phyloP scores from a whole-genome alignment of 2,888 invertebrate genomes.

The Thymelicus acteon region DNA sequence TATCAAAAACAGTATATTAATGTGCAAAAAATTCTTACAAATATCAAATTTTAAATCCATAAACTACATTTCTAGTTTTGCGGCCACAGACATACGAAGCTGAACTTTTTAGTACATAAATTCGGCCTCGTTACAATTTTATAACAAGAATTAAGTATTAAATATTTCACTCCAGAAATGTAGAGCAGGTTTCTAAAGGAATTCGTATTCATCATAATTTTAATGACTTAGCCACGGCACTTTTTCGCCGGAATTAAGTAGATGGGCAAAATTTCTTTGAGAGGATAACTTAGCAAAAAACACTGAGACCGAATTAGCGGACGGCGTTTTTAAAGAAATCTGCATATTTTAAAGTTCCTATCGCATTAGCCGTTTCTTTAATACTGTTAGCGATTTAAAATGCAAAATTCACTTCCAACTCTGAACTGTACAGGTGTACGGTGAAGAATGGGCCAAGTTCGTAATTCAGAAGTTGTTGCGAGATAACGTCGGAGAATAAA shows the following conservation, averaged over 20 bases:
- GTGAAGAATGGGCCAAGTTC: constrained; percentile 44
- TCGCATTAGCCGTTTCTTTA: constrained; percentile 31
- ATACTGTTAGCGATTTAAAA: constrained; percentile 43
- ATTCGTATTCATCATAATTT: constrained; percentile 20
- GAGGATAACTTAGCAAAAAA: constrained; percentile 23
- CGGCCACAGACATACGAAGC: no score
- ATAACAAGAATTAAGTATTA: neutral
- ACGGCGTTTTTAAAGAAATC: constrained; percentile 34
- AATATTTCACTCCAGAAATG: constrained; percentile 1
- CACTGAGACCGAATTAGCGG: constrained; percentile 29
- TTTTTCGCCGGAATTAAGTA: constrained; percentile 14
- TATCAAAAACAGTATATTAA: no score
- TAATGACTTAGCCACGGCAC: constrained; percentile 6
- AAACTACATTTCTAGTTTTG: no score
- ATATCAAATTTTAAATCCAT: no score
- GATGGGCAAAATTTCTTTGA: constrained; percentile 23
- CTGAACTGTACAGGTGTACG: constrained; percentile 29
- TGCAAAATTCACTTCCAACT: constrained; percentile 43
- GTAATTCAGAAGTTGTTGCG: constrained; percentile 42
- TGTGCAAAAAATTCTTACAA: no score
- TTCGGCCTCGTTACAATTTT: neutral
- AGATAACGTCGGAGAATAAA: constrained; percentile 18
- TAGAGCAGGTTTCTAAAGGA: neutral
- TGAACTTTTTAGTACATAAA: neutral
- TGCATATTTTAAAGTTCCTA: constrained; percentile 36